A percentile compares a stretch with the other conserved stretches of the same genome.
Evolutionary conservation across 35 echinoderm and acorn worm genomes (phyloP).

Genomic region (Nesometra sesokonis): DNA sequence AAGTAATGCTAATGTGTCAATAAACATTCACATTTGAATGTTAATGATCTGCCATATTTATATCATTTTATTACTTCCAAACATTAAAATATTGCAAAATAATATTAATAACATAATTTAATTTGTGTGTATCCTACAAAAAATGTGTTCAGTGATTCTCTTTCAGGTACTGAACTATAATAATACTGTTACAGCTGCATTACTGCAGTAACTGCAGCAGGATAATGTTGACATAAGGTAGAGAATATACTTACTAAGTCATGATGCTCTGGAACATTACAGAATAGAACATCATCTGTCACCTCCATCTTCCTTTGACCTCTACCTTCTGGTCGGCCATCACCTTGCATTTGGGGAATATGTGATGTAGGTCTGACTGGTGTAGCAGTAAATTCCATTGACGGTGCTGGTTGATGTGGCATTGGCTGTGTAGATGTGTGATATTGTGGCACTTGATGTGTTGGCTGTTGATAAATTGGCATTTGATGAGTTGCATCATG

Average conservation of each 20-base stretch:
- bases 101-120: too few relatives aligned
- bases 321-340: background rate
- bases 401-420: background rate
- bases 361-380: background rate
- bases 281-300: conserved; percentile 40
- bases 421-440: background rate
- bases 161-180: too few relatives aligned
- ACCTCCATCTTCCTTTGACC: conserved; percentile 26
- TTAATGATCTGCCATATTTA: too few relatives aligned
- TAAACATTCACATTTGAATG: too few relatives aligned
- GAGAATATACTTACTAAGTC: conserved; percentile 65
- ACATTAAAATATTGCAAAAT: too few relatives aligned
- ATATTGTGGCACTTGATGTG: background rate
- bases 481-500: background rate
- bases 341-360: background rate
- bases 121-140: too few relatives aligned
- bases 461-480: background rate
- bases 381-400: background rate
- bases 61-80: too few relatives aligned
- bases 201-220: too few relatives aligned
- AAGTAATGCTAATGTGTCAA: too few relatives aligned
- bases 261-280: conserved; percentile 97
- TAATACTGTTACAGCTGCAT: too few relatives aligned
- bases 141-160: too few relatives aligned
- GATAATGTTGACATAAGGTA: too few relatives aligned